A percentile compares a stretch with the other conserved stretches of the same genome.
These are phyloP conservation scores for Archaeoteleia sp. DNA, from an alignment of 2,888 invertebrate species.

Conservation along the genomic window DNA sequence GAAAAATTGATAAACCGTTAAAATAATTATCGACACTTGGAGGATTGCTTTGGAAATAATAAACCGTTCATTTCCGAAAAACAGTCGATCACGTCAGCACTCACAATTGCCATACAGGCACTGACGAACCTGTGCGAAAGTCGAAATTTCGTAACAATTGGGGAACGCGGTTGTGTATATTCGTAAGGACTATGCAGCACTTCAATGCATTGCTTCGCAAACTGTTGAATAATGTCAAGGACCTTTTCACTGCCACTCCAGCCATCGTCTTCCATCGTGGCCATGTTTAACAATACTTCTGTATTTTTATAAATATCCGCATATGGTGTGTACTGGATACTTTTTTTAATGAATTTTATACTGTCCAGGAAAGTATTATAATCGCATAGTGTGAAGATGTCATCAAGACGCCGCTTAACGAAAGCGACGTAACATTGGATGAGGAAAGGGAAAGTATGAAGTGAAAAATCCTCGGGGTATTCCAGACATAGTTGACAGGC, in stretches of 20 bases:
- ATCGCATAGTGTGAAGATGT: conserved; percentile 1
- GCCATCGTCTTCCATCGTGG: background rate
- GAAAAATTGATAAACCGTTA: too few relatives aligned
- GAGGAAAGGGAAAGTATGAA: conserved; percentile 58
- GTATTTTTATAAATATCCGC: background rate
- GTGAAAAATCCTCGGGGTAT: conserved; percentile 54
- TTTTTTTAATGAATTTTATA: background rate
- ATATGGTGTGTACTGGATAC: conserved; percentile 7
- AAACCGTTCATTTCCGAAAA: conserved; percentile 8
- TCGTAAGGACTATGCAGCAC: background rate
- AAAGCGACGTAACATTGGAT: conserved; percentile 54
- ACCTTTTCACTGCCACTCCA: background rate
- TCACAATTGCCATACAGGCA: background rate
- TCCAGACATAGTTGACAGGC: conserved; percentile 61
- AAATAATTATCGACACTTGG: too few relatives aligned
- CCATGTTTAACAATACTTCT: background rate
- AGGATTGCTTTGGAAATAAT: background rate
- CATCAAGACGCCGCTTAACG: background rate
- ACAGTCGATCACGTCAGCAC: conserved; percentile 1
- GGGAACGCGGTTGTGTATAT: background rate
- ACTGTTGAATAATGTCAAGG: background rate
- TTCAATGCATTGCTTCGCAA: conserved; percentile 1
- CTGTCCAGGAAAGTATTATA: conserved; percentile 2
- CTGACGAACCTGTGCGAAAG: conserved; percentile 4
- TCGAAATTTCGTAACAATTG: background rate